Evolutionary conservation across 2,888 invertebrate genomes (phyloP), one percentile per base, ranked within the genome.

Genomic region (Xestoiulus laeticollis): DNA sequence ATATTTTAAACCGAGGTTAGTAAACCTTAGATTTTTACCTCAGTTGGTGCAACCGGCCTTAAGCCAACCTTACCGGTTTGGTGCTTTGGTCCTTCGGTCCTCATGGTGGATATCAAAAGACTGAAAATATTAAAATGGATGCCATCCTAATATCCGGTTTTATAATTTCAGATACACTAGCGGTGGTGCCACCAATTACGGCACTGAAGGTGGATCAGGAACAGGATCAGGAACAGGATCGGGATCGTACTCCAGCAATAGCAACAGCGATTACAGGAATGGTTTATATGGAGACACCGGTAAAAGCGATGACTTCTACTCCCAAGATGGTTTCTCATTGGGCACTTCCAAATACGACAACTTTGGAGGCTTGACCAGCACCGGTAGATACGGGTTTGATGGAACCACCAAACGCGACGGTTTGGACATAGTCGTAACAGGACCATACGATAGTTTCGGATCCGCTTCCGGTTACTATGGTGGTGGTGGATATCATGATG

Each of bases 271-370:
- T n/a, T 84, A 84, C 38, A 44, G n/a, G 22, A 85, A 85, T 43
- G 30, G 43, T 2, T 85, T 43, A 16, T 48, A 85, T 26, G 85
- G 85, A 19, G 85, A 85, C 43, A 85, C 48, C 12, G 85, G 85
- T 6, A 48, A 85, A n/a, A 85, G 48, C 22, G 43, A 85, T 14
- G 85, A 85, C 16, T 44, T 85, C 10, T 84, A 84, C 84, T 16
- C 59, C 22, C 59, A 59, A 59, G 59, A 59, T 10, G 59, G 22
- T 22, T 14, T 38, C n/a, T 32, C 84, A n/a, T 19, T 38, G 32
- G 33, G 84, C 84, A 38, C 84, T n/a, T 4, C 84, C 84, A 84
- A 38, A 19, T 84, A 84, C 84, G 84, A 84, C 33, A 84, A 38
- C 10, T 84, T 38, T n/a, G 84, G 84, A 1, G 19, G 38, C 19